Base-by-base conservation (phyloP, 2,888 invertebrate species). In the Anodontia alba region DNA sequence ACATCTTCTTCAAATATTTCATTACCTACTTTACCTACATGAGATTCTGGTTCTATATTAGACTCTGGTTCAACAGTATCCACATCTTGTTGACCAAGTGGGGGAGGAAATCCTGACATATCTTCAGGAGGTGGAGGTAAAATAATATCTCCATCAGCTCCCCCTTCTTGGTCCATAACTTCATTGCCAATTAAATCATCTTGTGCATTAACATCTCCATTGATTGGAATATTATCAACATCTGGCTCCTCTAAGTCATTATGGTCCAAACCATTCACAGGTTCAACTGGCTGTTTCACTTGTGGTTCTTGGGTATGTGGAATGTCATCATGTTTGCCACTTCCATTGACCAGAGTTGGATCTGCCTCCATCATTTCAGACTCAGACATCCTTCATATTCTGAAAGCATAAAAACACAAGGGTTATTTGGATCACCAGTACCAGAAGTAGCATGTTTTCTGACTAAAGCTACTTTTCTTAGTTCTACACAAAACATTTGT, bases 41-140 rank as follows among this genome's bases (percentile, higher is more conserved):
- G 67, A 69, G 75, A 62, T 43, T 80, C 76, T 69, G 36, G n/a
- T 54, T 42, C 57, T n/a, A 38, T n/a, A 33, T 20, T 36, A 42
- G 36, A 67, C 33, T 77, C 82, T 31, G 33, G 74, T 38, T 80
- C 83, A 8, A 67, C 42, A 33, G 26, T 26, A 51, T 49, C 73
- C 23, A 54, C 54, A 26, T 78, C 62, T 33, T 62, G 62, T 20
- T 62, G 62, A 10, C 17, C 57, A 31, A 83, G 86, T 2, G 86
- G 83, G 15, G 83, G 85, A 20, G 77, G 80, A 46, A 85, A 74
- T 15, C 82, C 85, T n/a, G 82, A 73, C 31, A 81, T 78, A 49
- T 71, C 70, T 36, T 85, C 85, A 54, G 85, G 86, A 17, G 86
- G 86, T 7, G 86, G 86, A 23, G 86, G 86, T 51, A 86, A 70